Base-by-base conservation (phyloP, 2,113 vertebrate species). In the Clarias gariepinus region DNA sequence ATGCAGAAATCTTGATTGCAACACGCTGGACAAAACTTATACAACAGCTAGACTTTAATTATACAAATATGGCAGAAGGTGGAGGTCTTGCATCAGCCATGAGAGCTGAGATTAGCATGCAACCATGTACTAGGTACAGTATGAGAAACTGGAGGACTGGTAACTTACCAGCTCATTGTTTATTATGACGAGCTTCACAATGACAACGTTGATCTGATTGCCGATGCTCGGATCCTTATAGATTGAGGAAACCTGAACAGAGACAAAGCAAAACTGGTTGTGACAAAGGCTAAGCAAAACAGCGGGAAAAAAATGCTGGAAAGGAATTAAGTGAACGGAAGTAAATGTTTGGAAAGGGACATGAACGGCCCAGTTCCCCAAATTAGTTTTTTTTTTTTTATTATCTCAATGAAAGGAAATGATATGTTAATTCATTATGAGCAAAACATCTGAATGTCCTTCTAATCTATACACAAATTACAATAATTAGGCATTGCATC, bases 201-300 rank as follows among this genome's bases (percentile, higher is more conserved):
- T 97, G 92, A 98, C 97, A 88, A 99, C 97, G 94, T 98, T 97
- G 92, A 99, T 99, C 92, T 98, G 95, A 94, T 99, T 99, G 94
- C 98, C 98, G 93, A 99, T 99, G 94, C 97, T 99, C 93, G 97
- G 97, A 85, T 99, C 97, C 94, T 98, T 99, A 95, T 99, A 99
- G 94, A 99, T 99, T 87, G 98, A 99, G 87, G 98, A 97, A 91
- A 99, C 98, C 98, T 99, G 94, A 87, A 94, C 18, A 33, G 91
- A 82, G 12, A 88, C 81, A 91, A 68, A 80, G 36, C 10, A 84
- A 82, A 76, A 10, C 12, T 11, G 18, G 1, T 57, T 0, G 55
- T 12, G 52, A 47, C 7, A 47, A 6, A 47, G 47, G 47, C 47
- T 8, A 36, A 47, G 47, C 47, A 47, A 47, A 47, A 47, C 47